Evolutionary conservation across 1,140 invertebrate genomes (phyloP).

Genomic region (Dendrolimus kikuchii): DNA sequence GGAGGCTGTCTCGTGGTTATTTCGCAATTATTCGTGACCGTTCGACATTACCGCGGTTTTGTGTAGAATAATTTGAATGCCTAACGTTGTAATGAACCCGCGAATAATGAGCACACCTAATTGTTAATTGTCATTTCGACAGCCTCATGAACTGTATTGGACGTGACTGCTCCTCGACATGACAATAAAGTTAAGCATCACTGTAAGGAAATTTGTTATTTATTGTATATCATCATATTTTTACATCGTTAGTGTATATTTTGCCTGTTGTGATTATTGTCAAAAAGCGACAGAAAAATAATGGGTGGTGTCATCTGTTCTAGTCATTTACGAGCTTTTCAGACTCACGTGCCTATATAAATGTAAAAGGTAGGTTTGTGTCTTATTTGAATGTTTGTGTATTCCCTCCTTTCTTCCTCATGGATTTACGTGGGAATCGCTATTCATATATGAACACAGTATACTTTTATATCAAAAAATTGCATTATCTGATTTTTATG

Average conservation of each 20-base stretch:
- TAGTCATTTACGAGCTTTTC: too few species aligned
- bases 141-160: constrained; percentile 45
- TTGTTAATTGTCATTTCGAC: constrained; percentile 67
- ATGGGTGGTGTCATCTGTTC: too few species aligned
- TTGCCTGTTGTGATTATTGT: too few species aligned
- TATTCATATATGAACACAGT: too few species aligned
- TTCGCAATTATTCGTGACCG: constrained; percentile 59
- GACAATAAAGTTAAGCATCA: constrained; percentile 65
- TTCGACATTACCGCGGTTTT: constrained; percentile 61
- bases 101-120: constrained; percentile 58
- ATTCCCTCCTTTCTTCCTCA: too few species aligned
- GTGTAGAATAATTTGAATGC: constrained; percentile 56
- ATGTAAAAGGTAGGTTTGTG: too few species aligned
- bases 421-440: too few species aligned
- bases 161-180: constrained; percentile 41
- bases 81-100: constrained; percentile 49
- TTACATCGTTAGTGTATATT: neutral
- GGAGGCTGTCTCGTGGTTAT: constrained; percentile 54
- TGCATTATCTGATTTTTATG: too few species aligned
- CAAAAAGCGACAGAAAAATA: too few species aligned
- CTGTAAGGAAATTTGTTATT: constrained; percentile 31
- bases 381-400: too few species aligned
- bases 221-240: neutral
- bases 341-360: too few species aligned
- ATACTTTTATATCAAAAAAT: too few species aligned